phyloP scores from a whole-genome alignment of 2,797 vertebrate genomes.

The Sebastiscus tertius region DNA sequence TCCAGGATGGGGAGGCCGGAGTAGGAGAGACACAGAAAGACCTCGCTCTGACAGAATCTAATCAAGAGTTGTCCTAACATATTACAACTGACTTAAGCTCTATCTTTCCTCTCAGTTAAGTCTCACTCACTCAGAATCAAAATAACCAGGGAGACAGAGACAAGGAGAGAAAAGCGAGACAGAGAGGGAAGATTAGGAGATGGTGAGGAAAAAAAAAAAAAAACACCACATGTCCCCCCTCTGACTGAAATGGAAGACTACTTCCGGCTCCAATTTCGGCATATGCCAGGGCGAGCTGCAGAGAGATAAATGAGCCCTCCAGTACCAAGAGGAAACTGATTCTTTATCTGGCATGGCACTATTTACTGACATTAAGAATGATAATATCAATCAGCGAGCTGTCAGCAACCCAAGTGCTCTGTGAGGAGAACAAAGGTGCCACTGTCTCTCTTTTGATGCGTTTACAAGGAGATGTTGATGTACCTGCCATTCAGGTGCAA shows the following conservation, averaged over 20 bases:
- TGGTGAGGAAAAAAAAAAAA: conserved; percentile 24
- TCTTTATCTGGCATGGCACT: conserved; percentile 85
- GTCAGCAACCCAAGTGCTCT: conserved; percentile 83
- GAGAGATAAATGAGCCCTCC: conserved; percentile 84
- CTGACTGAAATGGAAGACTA: conserved; percentile 74
- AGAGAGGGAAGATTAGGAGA: conserved; percentile 65
- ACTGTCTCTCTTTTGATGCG: conserved; percentile 82
- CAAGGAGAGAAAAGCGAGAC: conserved; percentile 51
- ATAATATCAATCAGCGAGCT: conserved; percentile 88
- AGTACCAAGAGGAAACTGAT: conserved; percentile 81
- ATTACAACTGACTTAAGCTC: conserved; percentile 77
- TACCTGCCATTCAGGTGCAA: conserved; percentile 84
- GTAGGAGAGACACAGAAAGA: conserved; percentile 59
- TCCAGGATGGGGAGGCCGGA: conserved; percentile 35
- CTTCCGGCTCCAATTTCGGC: conserved; percentile 80
- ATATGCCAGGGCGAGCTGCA: conserved; percentile 69
- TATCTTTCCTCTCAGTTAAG: conserved; percentile 69
- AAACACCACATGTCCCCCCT: conserved; percentile 39
- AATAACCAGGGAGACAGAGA: conserved; percentile 68
- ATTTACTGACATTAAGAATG: conserved; percentile 91
- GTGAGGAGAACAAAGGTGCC: conserved; percentile 83
- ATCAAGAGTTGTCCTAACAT: conserved; percentile 80
- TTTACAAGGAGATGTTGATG: conserved; percentile 85
- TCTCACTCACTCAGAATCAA: conserved; percentile 74
- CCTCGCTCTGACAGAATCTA: conserved; percentile 71